Evolutionary conservation across 2,113 vertebrate species (phyloP), one percentile per base, ranked within the genome.

Genomic region (Aphyosemion australe): DNA sequence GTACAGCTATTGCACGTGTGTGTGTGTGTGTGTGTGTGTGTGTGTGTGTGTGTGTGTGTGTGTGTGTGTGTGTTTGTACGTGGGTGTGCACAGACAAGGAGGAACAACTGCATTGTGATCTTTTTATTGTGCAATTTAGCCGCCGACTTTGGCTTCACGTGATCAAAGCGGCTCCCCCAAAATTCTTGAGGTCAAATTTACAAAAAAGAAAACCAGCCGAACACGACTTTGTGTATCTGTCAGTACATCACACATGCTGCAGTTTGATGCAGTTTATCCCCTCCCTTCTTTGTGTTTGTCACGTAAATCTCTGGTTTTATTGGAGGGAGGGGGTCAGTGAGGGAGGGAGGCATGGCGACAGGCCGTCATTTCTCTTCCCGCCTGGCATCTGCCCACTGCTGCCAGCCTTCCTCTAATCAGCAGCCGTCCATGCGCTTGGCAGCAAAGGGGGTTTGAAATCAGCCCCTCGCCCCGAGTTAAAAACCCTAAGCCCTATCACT

Each of bases 371-470:
- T 80, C 76, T 79, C 78, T 83, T 63, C 65, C 76, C 70, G 83
- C 83, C 84, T 91, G 87, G 89, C 90, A 90, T 90, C 80, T 86
- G 79, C 83, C 84, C 84, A 83, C 83, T 79, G 86, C 78, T 90
- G 89, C 91, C 91, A 93, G 88, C 81, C 84, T 74, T 88, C 79
- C 81, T 89, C 88, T 93, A 93, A 93, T 93, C 93, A 93, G 93
- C 89, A 92, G 87, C 82, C 84, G 82, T 91, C 91, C 92, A 93
- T 93, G 91, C 53, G 90, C 83, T 92, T 93, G 93, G 93, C 91
- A 93, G 79, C 76, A 51, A 64, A 82, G 84, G 87, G 85, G 90
- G 84, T 91, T 90, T 90, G 84, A 84, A 90, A 93, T 90, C 89
- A 80, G 86, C 83, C 84, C 84, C 84, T 89, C 64, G 83, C 91